Percentiles rank a stretch among this genome's conserved stretches.
phyloP scores from a whole-genome alignment of 2,888 invertebrate genomes.

The Hydriomena furcata region DNA sequence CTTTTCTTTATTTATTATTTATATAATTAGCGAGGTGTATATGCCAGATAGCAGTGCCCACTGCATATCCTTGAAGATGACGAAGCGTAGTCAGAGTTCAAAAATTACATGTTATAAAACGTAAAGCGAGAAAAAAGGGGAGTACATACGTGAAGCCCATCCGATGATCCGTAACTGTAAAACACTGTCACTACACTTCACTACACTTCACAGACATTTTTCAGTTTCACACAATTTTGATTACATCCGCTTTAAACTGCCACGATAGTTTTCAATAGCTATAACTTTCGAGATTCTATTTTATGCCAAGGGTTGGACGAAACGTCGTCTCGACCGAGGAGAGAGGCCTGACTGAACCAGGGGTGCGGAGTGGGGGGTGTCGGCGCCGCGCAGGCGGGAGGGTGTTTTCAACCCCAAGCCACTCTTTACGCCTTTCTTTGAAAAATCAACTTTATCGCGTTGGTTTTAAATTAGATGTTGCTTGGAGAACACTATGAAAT shows the following conservation, averaged over 20 bases:
- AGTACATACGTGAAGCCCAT: constrained; percentile 10
- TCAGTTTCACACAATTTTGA: not conserved
- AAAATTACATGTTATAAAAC: too few relatives aligned
- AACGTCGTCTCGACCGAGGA: constrained; percentile 45
- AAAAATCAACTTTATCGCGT: constrained; percentile 2
- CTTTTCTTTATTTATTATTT: too few relatives aligned
- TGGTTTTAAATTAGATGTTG: not conserved
- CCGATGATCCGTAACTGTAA: constrained; percentile 4
- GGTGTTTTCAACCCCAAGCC: constrained; percentile 19
- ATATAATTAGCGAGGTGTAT: too few relatives aligned
- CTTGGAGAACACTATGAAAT: not conserved
- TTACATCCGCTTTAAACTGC: not conserved
- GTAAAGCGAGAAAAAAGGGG: too few relatives aligned
- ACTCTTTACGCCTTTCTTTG: not conserved
- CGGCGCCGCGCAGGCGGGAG: constrained; percentile 59
- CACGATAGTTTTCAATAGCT: constrained; percentile 11
- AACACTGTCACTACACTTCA: constrained; percentile 22
- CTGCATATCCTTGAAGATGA: too few relatives aligned
- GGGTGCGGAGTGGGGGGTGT: constrained; percentile 38
- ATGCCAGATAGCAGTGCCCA: too few relatives aligned
- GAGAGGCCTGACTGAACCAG: constrained; percentile 52
- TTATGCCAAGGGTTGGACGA: constrained; percentile 26
- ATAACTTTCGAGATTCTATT: constrained; percentile 20
- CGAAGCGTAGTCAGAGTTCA: too few relatives aligned
- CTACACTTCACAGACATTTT: constrained; percentile 11